Evolutionary conservation across 1,140 invertebrate genomes (phyloP), one percentile per base, ranked within the genome.

Genomic region (Platyscapa corneri): DNA sequence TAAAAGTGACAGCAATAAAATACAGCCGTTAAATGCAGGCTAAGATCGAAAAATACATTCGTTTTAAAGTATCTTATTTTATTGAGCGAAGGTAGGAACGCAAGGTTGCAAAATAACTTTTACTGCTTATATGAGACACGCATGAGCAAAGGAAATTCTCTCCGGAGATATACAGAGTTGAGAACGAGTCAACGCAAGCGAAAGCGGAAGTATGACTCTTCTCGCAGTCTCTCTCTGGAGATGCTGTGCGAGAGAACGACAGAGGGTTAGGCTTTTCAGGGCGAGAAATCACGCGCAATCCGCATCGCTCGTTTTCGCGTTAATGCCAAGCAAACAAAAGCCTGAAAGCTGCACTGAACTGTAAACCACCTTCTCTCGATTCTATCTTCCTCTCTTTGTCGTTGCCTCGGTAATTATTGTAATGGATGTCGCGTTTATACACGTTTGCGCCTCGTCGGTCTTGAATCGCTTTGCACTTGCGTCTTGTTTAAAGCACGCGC

Each of bases 351-450:
- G 23, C 34, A 64, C 76, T 78, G 49, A 20, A 53, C n/a, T 32
- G n/a, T 53, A 53, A 32, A 46, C n/a, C 75, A 53, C 75, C 46
- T 53, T 42, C 70, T 42, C 70, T 53, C 75, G 75, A 76, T 78
- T 78, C 53, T 64, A 32, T 60, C 30, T 39, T 46, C 23, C 53
- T 78, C 32, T 78, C 46, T 56, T 0, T 27, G n/a, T 37, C 56
- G 65, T 30, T 72, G 42, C 23, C 83, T 34, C 83, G 37, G 65
- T 85, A 80, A 85, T 85, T 80, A 85, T 79, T 79, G 65, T 75
- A 85, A 85, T 80, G 77, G 77, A 80, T 85, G 83, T 80, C 67
- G 67, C 77, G 46, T 75, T 74, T 72, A 65, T 70, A 3, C 79
- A 20, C 37, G 34, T 82, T 82, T 37, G 42, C 46, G 39, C 65